phyloP scores from a whole-genome alignment of 2,113 vertebrate genomes.

The Neodontobutis hainanensis region DNA sequence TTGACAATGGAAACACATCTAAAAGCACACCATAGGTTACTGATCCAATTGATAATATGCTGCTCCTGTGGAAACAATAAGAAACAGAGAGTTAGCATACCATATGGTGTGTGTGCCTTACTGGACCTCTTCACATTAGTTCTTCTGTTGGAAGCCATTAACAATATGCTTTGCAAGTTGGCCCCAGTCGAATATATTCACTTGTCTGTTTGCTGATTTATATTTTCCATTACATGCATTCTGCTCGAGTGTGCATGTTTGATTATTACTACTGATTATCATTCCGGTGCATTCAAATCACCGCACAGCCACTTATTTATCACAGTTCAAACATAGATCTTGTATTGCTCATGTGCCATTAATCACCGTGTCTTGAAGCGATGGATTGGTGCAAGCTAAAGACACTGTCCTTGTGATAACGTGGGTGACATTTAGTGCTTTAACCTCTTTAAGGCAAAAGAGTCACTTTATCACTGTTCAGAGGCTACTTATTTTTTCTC shows the following conservation, averaged over 20 bases:
- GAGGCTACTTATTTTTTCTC: neutral
- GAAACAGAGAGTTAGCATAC: neutral
- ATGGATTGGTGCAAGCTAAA: neutral
- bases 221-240: conserved; percentile 15
- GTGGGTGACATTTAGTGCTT: neutral
- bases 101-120: conserved; percentile 8
- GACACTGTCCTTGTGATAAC: conserved; percentile 1
- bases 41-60: no score
- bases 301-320: conserved; percentile 1
- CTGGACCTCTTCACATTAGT: neutral
- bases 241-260: conserved; percentile 15
- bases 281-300: neutral
- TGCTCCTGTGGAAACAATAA: no score
- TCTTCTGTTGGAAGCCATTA: neutral
- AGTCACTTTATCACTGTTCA: neutral
- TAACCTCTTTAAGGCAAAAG: neutral
- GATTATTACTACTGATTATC: conserved; percentile 27
- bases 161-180: neutral
- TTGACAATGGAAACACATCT: no score
- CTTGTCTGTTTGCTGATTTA: conserved; percentile 13
- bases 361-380: neutral
- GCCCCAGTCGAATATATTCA: conserved; percentile 6
- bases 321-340: conserved; percentile 12
- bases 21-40: no score
- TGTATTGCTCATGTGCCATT: conserved; percentile 1